Conservation (phyloP, 2,888 invertebrate species). For the Elysia crispata region DNA sequence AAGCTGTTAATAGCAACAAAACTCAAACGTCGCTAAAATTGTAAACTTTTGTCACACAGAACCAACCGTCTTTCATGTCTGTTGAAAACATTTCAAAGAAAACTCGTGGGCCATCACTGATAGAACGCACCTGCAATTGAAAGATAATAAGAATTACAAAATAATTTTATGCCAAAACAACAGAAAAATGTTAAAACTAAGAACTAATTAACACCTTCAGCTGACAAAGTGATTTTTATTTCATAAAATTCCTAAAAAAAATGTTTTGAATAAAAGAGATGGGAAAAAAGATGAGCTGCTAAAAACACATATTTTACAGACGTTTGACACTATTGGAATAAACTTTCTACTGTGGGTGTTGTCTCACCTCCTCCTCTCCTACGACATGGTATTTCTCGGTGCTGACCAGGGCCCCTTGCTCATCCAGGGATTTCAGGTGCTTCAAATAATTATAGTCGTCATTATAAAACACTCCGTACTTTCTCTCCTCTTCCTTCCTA, state of each 20-base stretch:
- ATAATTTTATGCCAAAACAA: too few relatives aligned
- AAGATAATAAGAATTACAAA: too few relatives aligned
- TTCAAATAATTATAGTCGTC: constrained; percentile 97
- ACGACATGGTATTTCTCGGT: neutral
- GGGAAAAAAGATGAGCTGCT: too few relatives aligned
- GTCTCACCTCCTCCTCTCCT: constrained; percentile 30
- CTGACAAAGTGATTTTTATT: too few relatives aligned
- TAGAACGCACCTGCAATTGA: constrained; percentile 27
- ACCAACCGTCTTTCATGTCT: neutral
- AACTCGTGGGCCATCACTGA: neutral
- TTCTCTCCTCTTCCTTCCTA: constrained; percentile 81
- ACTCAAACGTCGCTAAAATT: too few relatives aligned
- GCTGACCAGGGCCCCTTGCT: constrained; percentile 75
- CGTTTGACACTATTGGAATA: too few relatives aligned
- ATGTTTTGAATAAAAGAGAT: too few relatives aligned
- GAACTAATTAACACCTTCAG: neutral
- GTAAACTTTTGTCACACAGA: neutral
- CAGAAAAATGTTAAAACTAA: neutral
- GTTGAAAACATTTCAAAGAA: constrained; percentile 41
- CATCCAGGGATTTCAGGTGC: constrained; percentile 83
- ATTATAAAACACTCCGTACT: constrained; percentile 94
- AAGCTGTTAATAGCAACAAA: too few relatives aligned
- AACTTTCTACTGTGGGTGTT: neutral
- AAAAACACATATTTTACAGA: too few relatives aligned
- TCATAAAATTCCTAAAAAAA: too few relatives aligned